Evolutionary conservation across 2,797 vertebrate genomes (phyloP), one percentile per base, ranked within the genome.

Genomic region (Channa striata): DNA sequence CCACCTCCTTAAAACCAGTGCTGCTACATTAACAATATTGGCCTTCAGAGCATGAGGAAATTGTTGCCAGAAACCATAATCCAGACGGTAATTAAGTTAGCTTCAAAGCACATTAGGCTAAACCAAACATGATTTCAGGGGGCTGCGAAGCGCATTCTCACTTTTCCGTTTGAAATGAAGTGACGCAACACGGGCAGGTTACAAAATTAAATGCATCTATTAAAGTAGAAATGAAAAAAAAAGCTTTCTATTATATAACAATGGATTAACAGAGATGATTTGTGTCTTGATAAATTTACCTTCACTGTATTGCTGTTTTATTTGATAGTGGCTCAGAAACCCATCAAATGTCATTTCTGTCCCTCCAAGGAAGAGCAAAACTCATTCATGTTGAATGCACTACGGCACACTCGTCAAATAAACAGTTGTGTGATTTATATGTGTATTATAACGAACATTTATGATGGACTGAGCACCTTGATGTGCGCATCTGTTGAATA

Each of bases 401-500:
- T 20, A 46, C 9, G 39, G 11, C n/a, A 2, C n/a, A 23, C 67
- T 37, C 11, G 10, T 23, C 6, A 19, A 47, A 43, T 6, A 6
- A 44, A 20, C 2, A 10, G 40, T 43, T 40, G 2, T 11, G 17
- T 30, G 8, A 20, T 50, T 49, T 47, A 34, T 64, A 14, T 20
- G 2, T 16, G 12, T 47, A 7, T 20, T 42, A 57, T 63, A 56
- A 59, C 20, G 36, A 76, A 58, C 40, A 2, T 42, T 42, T 36
- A 10, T 40, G 50, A 47, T 52, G 33, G 47, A 59, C 40, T 11
- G 40, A 56, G 14, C 13, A 14, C 59, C 56, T 51, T 77, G 56
- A 57, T 39, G 51, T 37, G 33, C 69, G 58, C 53, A 52, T 74
- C 61, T 61, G 64, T 34, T 44, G 23, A 30, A 56, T 34, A 47